These are phyloP conservation scores for Danio tinwini DNA, from an alignment of 2,797 vertebrate genomes.

Conservation along the genomic window DNA sequence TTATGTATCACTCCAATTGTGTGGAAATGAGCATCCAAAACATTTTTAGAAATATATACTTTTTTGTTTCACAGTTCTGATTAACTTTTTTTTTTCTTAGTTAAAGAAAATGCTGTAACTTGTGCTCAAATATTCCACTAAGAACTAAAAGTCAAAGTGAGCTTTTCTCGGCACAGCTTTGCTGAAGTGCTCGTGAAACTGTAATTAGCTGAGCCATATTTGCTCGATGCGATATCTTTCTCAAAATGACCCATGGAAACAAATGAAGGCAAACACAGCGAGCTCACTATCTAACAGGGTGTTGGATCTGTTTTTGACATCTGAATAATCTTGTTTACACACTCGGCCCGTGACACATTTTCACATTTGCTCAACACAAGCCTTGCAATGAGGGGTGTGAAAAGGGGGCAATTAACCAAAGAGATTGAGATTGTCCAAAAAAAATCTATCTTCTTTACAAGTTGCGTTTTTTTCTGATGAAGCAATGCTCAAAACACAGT, in stretches of 20 bases:
- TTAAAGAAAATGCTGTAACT: not conserved
- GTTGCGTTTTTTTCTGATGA: not conserved
- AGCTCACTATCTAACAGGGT: constrained; percentile 24
- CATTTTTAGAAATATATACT: not conserved
- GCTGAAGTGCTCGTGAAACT: constrained; percentile 29
- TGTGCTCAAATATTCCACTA: not conserved
- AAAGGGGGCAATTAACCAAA: constrained; percentile 18
- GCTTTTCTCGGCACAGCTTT: constrained; percentile 1
- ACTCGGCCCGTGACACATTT: constrained; percentile 21
- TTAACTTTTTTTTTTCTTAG: not conserved
- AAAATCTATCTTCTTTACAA: not conserved
- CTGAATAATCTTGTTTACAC: constrained; percentile 50
- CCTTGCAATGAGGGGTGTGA: not conserved
- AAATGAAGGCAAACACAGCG: constrained; percentile 21
- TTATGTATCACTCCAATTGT: not conserved
- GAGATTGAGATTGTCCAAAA: not conserved
- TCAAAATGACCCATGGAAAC: constrained; percentile 32
- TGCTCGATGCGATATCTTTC: constrained; percentile 22
- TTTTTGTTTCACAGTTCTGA: not conserved
- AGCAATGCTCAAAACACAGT: not conserved
- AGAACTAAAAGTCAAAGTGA: not conserved
- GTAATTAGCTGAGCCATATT: constrained; percentile 29
- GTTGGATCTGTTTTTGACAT: constrained; percentile 34
- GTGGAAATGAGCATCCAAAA: not conserved
- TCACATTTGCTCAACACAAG: not conserved